Evolutionary conservation across 2,797 vertebrate genomes (phyloP).

Genomic region (Gambelia wislizenii): DNA sequence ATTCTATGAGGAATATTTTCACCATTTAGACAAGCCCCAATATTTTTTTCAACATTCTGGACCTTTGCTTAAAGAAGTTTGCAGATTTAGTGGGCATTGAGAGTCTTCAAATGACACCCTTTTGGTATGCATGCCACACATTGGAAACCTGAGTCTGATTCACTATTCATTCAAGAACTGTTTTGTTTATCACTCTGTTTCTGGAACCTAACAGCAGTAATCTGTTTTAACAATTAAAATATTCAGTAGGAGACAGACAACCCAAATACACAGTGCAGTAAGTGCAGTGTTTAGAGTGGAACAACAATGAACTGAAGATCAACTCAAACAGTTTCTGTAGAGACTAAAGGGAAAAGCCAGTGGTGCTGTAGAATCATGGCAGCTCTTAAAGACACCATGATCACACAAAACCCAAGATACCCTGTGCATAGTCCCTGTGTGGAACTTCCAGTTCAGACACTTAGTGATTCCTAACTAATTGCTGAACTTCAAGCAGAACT

Average conservation of each 20-base stretch:
- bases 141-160: not conserved
- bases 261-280: not conserved
- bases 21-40: no score
- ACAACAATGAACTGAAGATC: not conserved
- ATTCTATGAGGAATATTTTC: no score
- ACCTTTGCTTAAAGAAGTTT: not conserved
- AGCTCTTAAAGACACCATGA: not conserved
- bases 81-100: not conserved
- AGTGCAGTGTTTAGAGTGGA: not conserved
- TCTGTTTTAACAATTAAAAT: constrained; percentile 20
- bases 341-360: not conserved
- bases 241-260: not conserved
- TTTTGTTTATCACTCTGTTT: not conserved
- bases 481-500: not conserved
- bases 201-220: not conserved
- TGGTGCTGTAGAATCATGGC: not conserved
- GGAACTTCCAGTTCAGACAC: not conserved
- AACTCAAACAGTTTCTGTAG: not conserved
- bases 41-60: not conserved
- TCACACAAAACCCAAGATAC: not conserved
- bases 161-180: not conserved
- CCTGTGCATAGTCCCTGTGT: not conserved
- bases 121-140: not conserved
- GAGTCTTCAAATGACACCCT: constrained; percentile 1
- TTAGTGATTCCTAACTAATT: not conserved